phyloP scores from a whole-genome alignment of 2,113 vertebrate genomes.

The Paradoxurus hermaphroditus region DNA sequence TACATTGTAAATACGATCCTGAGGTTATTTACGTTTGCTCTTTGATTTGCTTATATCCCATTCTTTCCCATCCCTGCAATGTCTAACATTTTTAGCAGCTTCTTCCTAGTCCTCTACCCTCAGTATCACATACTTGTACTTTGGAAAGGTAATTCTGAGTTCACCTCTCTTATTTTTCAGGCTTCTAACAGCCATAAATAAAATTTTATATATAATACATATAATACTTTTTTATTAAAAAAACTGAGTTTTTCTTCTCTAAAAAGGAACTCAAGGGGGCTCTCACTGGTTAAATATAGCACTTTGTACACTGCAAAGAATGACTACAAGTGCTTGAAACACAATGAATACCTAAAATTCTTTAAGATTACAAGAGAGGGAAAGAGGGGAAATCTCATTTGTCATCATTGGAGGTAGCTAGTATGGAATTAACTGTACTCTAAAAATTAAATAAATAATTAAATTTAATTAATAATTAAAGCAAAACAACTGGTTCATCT shows the following conservation, averaged over 20 bases:
- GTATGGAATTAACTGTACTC: background rate
- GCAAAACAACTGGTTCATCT: background rate
- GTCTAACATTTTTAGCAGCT: background rate
- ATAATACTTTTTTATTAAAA: background rate
- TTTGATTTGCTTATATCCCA: background rate
- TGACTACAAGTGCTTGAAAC: background rate
- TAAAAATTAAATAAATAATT: no score
- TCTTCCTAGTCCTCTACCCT: background rate
- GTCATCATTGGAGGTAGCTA: background rate
- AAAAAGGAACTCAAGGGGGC: background rate
- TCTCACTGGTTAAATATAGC: background rate
- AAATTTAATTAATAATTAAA: background rate
- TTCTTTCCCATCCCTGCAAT: background rate
- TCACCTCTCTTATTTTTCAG: background rate
- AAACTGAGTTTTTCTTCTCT: background rate
- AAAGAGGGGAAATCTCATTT: background rate
- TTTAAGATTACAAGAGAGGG: background rate
- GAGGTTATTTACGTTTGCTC: background rate
- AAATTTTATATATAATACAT: background rate
- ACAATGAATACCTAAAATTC: background rate
- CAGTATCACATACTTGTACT: background rate
- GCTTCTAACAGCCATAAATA: background rate
- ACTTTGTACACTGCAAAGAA: background rate
- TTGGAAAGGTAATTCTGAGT: background rate
- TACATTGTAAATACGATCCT: background rate